Evolutionary conservation across 2,113 vertebrate species (phyloP).

Genomic region (Rhagologus leucostigma): DNA sequence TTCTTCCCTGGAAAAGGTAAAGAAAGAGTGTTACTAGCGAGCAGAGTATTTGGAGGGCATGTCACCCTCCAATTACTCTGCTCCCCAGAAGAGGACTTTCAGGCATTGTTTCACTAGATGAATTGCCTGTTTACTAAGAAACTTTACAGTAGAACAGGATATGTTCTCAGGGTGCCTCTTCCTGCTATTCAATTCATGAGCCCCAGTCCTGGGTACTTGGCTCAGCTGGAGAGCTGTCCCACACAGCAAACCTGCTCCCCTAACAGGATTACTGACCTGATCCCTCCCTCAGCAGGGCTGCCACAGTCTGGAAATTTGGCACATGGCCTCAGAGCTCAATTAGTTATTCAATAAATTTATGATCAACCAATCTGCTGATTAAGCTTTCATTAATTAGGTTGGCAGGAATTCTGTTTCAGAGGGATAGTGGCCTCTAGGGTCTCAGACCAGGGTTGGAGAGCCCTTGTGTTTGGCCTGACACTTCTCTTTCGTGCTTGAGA

Average conservation of each 20-base stretch:
- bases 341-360: conserved; percentile 18
- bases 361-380: neutral
- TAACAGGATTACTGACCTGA: neutral
- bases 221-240: neutral
- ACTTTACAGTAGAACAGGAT: neutral
- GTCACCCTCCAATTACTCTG: neutral
- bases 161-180: neutral
- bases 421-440: neutral
- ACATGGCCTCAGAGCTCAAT: neutral
- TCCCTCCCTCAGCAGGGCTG: neutral
- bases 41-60: neutral
- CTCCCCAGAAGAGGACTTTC: neutral
- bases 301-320: neutral
- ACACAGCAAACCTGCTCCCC: neutral
- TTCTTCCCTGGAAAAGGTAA: neutral
- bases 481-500: neutral
- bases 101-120: neutral
- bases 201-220: neutral
- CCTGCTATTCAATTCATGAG: neutral
- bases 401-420: neutral
- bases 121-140: neutral
- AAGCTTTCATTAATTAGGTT: conserved; percentile 1
- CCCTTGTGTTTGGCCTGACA: rapidly evolving
- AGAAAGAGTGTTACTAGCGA: neutral
- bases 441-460: neutral